A percentile compares a stretch with the other conserved stretches of the same genome.
Evolutionary conservation across 2,113 vertebrate species (phyloP).

Genomic region (Brienomyrus brachyistius): DNA sequence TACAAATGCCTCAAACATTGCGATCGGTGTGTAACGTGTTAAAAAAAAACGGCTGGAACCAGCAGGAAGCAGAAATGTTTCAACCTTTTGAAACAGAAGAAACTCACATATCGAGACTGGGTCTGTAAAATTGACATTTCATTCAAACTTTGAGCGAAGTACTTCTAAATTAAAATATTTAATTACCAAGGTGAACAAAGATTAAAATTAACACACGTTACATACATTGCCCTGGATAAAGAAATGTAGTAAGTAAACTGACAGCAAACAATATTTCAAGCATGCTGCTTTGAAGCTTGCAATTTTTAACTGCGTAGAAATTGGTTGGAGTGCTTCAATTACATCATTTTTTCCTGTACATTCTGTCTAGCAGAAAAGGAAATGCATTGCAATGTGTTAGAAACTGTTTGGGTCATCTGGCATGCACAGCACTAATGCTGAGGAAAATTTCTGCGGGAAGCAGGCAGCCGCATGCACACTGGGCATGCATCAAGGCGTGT

Average conservation of each 20-base stretch:
- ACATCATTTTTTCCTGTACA: background rate
- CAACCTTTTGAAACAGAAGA: background rate
- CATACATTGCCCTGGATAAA: background rate
- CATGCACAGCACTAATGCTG: constrained; percentile 1
- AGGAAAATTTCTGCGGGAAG: background rate
- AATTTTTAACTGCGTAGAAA: background rate
- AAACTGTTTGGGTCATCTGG: constrained; percentile 39
- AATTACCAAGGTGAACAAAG: background rate
- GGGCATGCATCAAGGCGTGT: background rate
- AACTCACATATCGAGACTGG: background rate
- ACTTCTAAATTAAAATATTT: background rate
- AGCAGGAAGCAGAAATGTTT: background rate
- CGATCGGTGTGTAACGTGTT: background rate
- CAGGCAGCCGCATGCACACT: background rate
- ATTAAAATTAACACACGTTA: background rate
- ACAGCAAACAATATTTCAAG: background rate
- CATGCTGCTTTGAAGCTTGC: background rate
- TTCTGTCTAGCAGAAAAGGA: background rate
- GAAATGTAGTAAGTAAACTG: background rate
- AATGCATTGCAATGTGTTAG: constrained; percentile 11
- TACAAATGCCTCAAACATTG: background rate
- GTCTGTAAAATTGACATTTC: background rate
- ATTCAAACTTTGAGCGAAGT: background rate
- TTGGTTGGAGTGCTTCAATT: background rate
- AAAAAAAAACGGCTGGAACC: background rate